Base-by-base conservation (phyloP, 2,888 invertebrate genomes). In the Lasius fuliginosus region DNA sequence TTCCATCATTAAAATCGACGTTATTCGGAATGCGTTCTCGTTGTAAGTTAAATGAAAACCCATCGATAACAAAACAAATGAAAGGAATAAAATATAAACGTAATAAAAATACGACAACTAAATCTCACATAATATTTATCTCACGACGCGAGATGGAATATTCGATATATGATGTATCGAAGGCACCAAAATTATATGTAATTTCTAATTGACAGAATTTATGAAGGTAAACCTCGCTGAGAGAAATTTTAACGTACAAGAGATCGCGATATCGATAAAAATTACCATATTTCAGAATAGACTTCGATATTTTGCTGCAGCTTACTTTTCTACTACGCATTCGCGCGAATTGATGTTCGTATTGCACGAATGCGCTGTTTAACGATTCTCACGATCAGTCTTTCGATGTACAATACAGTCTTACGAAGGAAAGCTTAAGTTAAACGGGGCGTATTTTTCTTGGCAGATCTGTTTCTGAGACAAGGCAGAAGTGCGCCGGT, bases 401-500 rank as follows among this genome's bases (percentile, higher is more conserved):
- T 11, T 46, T 64, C 64, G 5, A 64, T 40, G 58, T 58, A 33
- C 33, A 64, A 18, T 8, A n/a, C 18, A 53, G n/a, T n/a, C n/a
- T 64, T 33, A 27, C 53, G 76, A 65, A 90, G 77, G 40, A 76
- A 82, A 79, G 65, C 65, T 82, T 30, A 69, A 79, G 71, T 27
- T 18, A 27, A 86, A 76, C 67, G 27, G 49, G 83, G 62, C 84
- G 58, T 68, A 46, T 84, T 84, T 83, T 86, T 87, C 86, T 87
- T 86, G 85, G 83, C 90, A 93, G 91, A 91, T 88, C 91, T 91
- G 92, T 91, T 92, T 90, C 85, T 86, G 69, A 89, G 87, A 85
- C 85, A 84, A 85, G 82, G 85, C 86, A 85, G 84, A 90, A 90
- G 92, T 92, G 91, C 93, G 92, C 92, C 91, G 90, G 93, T 92